Evolutionary conservation across 2,888 invertebrate species (phyloP).

Genomic region (Argyra leucocephala): DNA sequence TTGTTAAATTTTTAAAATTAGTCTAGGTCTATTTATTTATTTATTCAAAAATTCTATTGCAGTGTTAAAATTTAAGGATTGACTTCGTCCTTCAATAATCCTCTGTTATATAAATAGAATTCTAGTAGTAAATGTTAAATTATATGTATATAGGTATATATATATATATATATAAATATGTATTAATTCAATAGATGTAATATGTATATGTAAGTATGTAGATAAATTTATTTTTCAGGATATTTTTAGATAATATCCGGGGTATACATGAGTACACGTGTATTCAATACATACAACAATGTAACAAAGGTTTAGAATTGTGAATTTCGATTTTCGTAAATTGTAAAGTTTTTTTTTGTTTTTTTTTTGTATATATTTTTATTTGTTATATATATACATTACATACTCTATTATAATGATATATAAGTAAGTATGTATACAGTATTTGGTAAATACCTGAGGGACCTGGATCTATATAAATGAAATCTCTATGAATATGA

Average conservation of each 20-base stretch:
- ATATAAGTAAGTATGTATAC: neutral
- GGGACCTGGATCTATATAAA: too few species aligned
- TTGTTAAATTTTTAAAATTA: too few species aligned
- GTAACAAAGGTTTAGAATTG: neutral
- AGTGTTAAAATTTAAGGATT: too few species aligned
- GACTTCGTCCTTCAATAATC: too few species aligned
- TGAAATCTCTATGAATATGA: too few species aligned
- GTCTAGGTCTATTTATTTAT: too few species aligned
- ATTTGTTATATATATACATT: neutral
- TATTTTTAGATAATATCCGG: slow-evolving; percentile 4
- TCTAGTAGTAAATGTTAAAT: too few species aligned
- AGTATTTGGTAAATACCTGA: too few species aligned
- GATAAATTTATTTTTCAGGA: neutral
- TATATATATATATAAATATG: neutral
- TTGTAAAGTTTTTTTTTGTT: neutral
- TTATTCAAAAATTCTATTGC: too few species aligned
- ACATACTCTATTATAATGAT: neutral
- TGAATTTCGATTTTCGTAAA: neutral
- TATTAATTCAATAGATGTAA: neutral
- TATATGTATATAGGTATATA: neutral
- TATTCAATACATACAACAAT: neutral
- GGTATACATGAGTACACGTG: neutral
- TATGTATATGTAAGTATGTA: neutral
- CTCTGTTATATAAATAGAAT: too few species aligned
- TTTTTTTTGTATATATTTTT: neutral